Evolutionary conservation across 1,140 invertebrate species (phyloP).

Genomic region (Philotrypesis tridentata): DNA sequence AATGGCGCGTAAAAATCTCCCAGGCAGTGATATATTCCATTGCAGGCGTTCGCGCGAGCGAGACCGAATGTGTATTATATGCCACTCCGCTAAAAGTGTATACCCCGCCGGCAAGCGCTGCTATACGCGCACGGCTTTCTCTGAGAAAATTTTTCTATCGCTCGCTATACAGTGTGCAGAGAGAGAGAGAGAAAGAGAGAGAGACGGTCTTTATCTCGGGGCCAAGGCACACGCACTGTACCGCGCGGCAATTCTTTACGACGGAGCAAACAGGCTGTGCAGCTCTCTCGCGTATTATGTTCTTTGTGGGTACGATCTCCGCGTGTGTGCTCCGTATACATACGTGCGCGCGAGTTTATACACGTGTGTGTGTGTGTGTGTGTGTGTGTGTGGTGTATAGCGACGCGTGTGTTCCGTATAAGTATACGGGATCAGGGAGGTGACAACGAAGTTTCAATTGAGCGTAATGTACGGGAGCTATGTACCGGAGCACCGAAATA

Average conservation of each 20-base stretch:
- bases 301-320: too few species aligned
- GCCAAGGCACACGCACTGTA: not conserved
- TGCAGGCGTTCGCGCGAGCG: not conserved
- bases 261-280: constrained; percentile 42
- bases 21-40: constrained; percentile 14
- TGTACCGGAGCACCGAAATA: not conserved
- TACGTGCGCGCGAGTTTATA: not conserved
- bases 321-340: too few species aligned
- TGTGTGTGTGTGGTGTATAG: not conserved
- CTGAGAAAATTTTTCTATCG: constrained; percentile 43
- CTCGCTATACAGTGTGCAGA: not conserved
- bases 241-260: constrained; percentile 37
- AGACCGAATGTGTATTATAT: too few species aligned
- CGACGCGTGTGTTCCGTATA: not conserved
- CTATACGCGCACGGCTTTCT: too few species aligned
- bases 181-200: too few species aligned
- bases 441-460: constrained; percentile 18
- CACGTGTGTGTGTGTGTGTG: not conserved
- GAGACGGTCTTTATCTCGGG: constrained; percentile 7
- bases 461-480: not conserved
- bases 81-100: constrained; percentile 26
- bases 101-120: not conserved
- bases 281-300: constrained; percentile 33
- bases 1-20: constrained; percentile 47
- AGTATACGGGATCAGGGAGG: not conserved